Percentiles rank a stretch among this genome's conserved stretches.
Evolutionary conservation across 1,140 invertebrate genomes (phyloP).

Genomic region (Chymomyza costata): DNA sequence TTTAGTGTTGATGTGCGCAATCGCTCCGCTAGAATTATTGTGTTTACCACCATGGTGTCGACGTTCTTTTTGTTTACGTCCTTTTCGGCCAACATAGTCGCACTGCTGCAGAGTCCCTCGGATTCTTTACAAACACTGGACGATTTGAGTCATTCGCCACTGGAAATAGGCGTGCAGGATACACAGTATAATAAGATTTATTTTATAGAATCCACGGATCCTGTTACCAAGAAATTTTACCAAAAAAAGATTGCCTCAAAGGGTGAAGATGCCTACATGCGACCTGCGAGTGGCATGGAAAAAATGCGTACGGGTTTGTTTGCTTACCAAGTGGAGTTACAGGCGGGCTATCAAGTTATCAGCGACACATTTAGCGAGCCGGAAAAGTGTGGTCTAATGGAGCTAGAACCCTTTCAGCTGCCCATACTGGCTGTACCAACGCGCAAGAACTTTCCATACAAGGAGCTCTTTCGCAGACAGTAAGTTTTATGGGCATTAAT

Average conservation of each 20-base stretch:
- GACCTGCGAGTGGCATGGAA: conserved; percentile 76
- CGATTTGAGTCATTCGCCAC: conserved; percentile 77
- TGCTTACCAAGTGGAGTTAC: conserved; percentile 78
- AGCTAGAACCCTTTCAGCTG: conserved; percentile 77
- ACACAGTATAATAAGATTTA: conserved; percentile 78
- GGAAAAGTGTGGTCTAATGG: conserved; percentile 79
- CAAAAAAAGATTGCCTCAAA: conserved; percentile 77
- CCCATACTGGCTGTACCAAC: conserved; percentile 77
- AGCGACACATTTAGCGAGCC: conserved; percentile 78
- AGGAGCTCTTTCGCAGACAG: conserved; percentile 77
- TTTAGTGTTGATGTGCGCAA: conserved; percentile 75
- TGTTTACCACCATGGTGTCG: conserved; percentile 77
- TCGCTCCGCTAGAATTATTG: conserved; percentile 76
- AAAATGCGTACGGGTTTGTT: conserved; percentile 77
- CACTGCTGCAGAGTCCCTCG: conserved; percentile 79
- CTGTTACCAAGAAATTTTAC: conserved; percentile 76
- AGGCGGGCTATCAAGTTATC: conserved; percentile 78
- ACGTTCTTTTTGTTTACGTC: conserved; percentile 79
- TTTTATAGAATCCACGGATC: conserved; percentile 77
- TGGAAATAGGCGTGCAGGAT: conserved; percentile 78
- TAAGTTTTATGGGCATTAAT: conserved; percentile 18
- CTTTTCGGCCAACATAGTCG: conserved; percentile 80
- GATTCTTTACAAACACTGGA: conserved; percentile 76
- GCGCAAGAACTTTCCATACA: conserved; percentile 77
- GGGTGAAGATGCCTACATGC: conserved; percentile 76